Conservation (phyloP, 2,797 vertebrate species). For the Ctenosaura bakeri region DNA sequence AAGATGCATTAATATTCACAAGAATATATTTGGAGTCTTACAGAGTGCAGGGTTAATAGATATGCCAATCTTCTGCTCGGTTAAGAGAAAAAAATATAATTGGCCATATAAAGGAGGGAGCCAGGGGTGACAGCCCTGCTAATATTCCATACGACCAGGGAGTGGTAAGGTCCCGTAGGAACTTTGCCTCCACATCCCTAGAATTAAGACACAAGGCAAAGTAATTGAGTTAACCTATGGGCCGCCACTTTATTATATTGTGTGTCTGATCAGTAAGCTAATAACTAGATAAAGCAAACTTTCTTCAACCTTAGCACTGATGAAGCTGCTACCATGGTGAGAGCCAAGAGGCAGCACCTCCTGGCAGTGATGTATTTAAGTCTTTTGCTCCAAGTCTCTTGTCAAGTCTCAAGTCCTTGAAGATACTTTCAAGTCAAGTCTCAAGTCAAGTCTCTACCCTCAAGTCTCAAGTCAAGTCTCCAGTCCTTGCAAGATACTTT, state of each 20-base stretch:
- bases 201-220: conserved; percentile 3
- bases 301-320: not conserved
- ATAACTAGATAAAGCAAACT: conserved; percentile 1
- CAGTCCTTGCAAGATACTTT: no score
- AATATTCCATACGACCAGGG: not conserved
- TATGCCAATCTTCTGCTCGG: not conserved
- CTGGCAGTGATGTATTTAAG: no score
- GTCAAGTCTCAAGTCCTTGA: no score
- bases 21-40: not conserved
- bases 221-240: not conserved
- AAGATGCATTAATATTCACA: not conserved
- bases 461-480: no score
- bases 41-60: not conserved
- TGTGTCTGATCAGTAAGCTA: not conserved
- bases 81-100: not conserved
- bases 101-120: not conserved
- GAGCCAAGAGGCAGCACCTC: not conserved
- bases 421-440: no score
- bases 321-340: not conserved
- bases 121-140: not conserved
- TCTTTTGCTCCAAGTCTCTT: no score
- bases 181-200: not conserved
- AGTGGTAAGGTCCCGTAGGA: not conserved
- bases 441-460: no score
- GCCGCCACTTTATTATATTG: not conserved